Base-by-base conservation (phyloP, 2,888 invertebrate species). In the Kuschelorhynchus macadamiae region DNA sequence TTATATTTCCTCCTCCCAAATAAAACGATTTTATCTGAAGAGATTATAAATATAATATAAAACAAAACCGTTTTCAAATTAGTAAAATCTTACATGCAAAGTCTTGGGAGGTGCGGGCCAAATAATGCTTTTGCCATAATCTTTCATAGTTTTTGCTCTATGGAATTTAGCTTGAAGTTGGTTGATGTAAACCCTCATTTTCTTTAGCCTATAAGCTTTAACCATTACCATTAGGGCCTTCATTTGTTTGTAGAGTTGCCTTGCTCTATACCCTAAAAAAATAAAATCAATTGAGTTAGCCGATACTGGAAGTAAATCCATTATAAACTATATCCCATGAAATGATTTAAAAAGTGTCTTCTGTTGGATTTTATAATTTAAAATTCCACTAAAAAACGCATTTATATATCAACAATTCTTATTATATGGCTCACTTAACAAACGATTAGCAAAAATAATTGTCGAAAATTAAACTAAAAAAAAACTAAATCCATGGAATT, bases 221-320 rank as follows among this genome's bases (percentile, higher is more conserved):
- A 92, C 92, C 77, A 98, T 97, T 65, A 86, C 83, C 73, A 92
- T 84, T 0, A 95, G 92, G 0, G 98, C 98, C 82, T 90, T 90
- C 89, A 97, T 92, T 83, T 90, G 90, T 82, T 91, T 90, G 83
- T 93, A 97, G 52, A 91, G 88, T 79, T 88, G 88, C 17, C 98
- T 79, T 0, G 88, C 87, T 42, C 84, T 78, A 70, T 87, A 87
- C 30, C 82, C 80, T 80, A 42, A 25, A 72, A 72, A 36, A 41
- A 20, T 11, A 41, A 11, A 52, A 52, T 17, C 17, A n/a, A n/a
- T n/a, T n/a, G n/a, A n/a, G n/a, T n/a, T n/a, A n/a, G n/a, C n/a
- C n/a, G n/a, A n/a, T n/a, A n/a, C n/a, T n/a, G n/a, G n/a, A n/a
- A n/a, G n/a, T n/a, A n/a, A n/a, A n/a, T n/a, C n/a, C n/a, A n/a